Percentiles rank a stretch among this genome's conserved stretches.
Conservation (phyloP, 1,140 invertebrate genomes). For the Lepidostoma basale region DNA sequence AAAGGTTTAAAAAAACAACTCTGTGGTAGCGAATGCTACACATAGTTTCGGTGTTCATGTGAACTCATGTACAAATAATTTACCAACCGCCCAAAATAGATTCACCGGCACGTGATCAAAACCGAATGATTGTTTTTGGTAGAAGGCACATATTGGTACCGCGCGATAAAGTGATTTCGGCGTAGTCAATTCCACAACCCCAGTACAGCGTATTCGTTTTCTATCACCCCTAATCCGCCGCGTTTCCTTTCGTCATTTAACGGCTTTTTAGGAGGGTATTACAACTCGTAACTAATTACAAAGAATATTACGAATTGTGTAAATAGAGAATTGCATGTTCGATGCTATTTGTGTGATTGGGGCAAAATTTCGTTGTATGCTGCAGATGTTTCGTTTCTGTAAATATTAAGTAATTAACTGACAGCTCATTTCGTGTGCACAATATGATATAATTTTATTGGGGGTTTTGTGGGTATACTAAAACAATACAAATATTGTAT, state of each 20-base stretch:
- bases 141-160: constrained; percentile 38
- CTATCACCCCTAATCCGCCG: constrained; percentile 6
- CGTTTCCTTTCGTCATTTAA: constrained; percentile 5
- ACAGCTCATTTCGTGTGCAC: too few relatives aligned
- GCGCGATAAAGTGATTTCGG: constrained; percentile 38
- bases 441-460: too few relatives aligned
- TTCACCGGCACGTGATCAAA: constrained; percentile 26
- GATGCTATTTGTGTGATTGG: neutral
- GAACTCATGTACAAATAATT: neutral
- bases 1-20: too few relatives aligned
- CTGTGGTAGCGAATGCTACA: too few relatives aligned
- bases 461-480: too few relatives aligned
- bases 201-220: constrained; percentile 26
- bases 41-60: too few relatives aligned
- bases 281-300: constrained; percentile 7
- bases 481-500: too few relatives aligned
- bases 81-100: constrained; percentile 12
- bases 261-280: neutral
- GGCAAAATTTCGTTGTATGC: neutral
- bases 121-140: constrained; percentile 31
- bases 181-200: constrained; percentile 25
- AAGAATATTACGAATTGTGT: constrained; percentile 9
- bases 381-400: neutral
- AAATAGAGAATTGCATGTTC: constrained; percentile 24
- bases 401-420: neutral